These are phyloP conservation scores for Zaprionus tsacasi DNA, from an alignment of 1,140 invertebrate species.

Conservation along the genomic window DNA sequence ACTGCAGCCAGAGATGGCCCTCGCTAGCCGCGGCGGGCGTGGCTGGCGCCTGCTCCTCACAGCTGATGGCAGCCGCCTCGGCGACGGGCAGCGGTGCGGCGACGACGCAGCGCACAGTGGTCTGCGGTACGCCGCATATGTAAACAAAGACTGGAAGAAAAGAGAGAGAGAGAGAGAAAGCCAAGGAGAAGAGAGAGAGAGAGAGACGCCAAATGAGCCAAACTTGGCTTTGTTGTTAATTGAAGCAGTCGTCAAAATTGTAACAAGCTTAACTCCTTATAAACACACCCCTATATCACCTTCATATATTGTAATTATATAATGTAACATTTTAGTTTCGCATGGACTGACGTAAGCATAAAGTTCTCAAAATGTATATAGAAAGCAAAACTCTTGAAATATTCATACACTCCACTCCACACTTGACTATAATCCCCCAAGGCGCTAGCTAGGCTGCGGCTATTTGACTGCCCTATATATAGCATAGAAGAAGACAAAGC, in stretches of 20 bases:
- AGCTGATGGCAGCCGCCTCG: slow-evolving; percentile 74
- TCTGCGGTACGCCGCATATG: slow-evolving; percentile 83
- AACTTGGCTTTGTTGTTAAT: slow-evolving; percentile 64
- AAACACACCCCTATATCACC: neutral
- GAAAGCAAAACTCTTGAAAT: slow-evolving; percentile 13
- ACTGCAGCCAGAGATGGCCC: slow-evolving; percentile 81
- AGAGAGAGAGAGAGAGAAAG: slow-evolving; percentile 32
- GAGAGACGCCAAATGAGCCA: slow-evolving; percentile 73
- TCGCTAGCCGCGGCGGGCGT: slow-evolving; percentile 75
- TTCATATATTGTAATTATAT: slow-evolving; percentile 30
- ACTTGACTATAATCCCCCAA: slow-evolving; percentile 23
- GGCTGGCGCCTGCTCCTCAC: slow-evolving; percentile 76
- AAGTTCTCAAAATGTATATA: slow-evolving; percentile 43
- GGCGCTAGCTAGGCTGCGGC: slow-evolving; percentile 25
- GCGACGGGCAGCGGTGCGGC: slow-evolving; percentile 72
- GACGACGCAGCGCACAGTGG: slow-evolving; percentile 76
- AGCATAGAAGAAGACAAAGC: slow-evolving; percentile 27
- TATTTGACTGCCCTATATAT: neutral
- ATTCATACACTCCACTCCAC: neutral
- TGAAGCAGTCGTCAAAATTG: slow-evolving; percentile 75
- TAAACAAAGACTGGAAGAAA: slow-evolving; percentile 56
- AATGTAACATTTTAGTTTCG: slow-evolving; percentile 48
- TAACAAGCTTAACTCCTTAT: slow-evolving; percentile 49
- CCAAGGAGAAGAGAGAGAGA: slow-evolving; percentile 26
- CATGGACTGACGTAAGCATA: slow-evolving; percentile 64